phyloP scores from a whole-genome alignment of 1,140 invertebrate genomes.

The Stratiolaelaps scimitus region DNA sequence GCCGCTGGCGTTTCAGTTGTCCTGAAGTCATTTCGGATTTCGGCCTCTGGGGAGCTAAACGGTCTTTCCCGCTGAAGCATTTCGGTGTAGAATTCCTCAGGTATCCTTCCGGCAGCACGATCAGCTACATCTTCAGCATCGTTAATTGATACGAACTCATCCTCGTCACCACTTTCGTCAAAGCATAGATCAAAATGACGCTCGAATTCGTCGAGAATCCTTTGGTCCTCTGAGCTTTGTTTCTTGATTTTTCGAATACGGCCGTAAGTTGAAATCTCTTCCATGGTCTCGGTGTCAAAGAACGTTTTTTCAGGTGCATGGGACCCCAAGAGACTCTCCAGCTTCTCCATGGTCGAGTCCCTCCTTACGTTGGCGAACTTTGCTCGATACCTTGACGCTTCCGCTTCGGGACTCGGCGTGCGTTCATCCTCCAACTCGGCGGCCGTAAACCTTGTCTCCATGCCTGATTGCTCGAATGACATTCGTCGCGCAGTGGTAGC shows the following conservation, averaged over 20 bases:
- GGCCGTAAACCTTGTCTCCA: neutral
- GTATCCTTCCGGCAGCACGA: neutral
- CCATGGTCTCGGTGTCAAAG: constrained; percentile 9
- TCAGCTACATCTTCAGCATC: constrained; percentile 3
- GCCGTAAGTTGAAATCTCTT: constrained; percentile 24
- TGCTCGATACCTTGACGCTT: neutral
- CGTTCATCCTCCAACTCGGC: constrained; percentile 14
- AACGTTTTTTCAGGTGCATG: neutral
- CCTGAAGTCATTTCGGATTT: too few relatives aligned
- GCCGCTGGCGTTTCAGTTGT: too few relatives aligned
- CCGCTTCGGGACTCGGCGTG: constrained; percentile 3
- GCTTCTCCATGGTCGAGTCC: constrained; percentile 13
- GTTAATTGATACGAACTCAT: constrained; percentile 24
- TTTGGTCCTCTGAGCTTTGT: constrained; percentile 17
- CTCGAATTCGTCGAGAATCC: constrained; percentile 19
- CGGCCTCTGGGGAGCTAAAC: too few relatives aligned
- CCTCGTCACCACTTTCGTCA: constrained; percentile 19
- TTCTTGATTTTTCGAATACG: constrained; percentile 15
- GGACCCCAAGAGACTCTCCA: neutral
- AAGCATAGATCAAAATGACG: constrained; percentile 14
- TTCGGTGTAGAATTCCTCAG: neutral
- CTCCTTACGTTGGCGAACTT: neutral
- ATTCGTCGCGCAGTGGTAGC: neutral
- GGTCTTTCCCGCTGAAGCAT: neutral
- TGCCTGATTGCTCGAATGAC: constrained; percentile 11